Percentiles rank a stretch among this genome's conserved stretches.
Evolutionary conservation across 2,113 vertebrate species (phyloP).

Genomic region (Maccullochella peelii): DNA sequence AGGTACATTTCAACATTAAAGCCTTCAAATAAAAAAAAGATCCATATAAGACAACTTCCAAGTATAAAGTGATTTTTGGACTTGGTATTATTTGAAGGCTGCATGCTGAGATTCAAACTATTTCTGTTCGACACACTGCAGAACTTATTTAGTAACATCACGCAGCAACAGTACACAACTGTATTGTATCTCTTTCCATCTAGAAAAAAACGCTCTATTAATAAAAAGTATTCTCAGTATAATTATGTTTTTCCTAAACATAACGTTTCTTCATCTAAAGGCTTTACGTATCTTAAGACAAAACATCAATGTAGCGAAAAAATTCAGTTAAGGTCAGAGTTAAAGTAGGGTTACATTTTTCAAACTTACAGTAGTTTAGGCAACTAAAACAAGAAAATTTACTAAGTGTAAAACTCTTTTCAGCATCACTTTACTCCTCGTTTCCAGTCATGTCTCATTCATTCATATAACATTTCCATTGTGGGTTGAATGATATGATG

Average conservation of each 20-base stretch:
- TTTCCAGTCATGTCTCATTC: not conserved
- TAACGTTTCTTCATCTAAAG: constrained; percentile 18
- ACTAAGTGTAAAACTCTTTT: not conserved
- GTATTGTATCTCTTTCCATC: not conserved
- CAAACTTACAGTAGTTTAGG: not conserved
- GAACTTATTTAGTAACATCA: constrained; percentile 11
- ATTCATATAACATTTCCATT: not conserved
- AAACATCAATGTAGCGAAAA: not conserved
- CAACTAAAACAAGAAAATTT: not conserved
- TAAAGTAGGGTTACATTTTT: not conserved
- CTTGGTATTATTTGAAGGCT: constrained; percentile 36
- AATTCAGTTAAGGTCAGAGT: not conserved
- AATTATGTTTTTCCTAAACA: not conserved
- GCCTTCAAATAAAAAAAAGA: constrained; percentile 8
- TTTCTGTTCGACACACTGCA: constrained; percentile 33
- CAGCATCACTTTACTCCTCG: not conserved
- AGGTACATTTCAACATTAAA: constrained; percentile 27
- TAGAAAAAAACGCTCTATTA: constrained; percentile 26
- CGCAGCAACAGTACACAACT: constrained; percentile 22
- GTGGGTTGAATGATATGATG: not conserved
- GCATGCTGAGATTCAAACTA: constrained; percentile 19
- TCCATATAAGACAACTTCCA: constrained; percentile 23
- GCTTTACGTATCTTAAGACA: not conserved
- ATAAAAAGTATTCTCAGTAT: not conserved
- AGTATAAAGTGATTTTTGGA: constrained; percentile 41